These are phyloP conservation scores for Chiloscyllium punctatum DNA, from an alignment of 2,797 vertebrate species.

Conservation along the genomic window DNA sequence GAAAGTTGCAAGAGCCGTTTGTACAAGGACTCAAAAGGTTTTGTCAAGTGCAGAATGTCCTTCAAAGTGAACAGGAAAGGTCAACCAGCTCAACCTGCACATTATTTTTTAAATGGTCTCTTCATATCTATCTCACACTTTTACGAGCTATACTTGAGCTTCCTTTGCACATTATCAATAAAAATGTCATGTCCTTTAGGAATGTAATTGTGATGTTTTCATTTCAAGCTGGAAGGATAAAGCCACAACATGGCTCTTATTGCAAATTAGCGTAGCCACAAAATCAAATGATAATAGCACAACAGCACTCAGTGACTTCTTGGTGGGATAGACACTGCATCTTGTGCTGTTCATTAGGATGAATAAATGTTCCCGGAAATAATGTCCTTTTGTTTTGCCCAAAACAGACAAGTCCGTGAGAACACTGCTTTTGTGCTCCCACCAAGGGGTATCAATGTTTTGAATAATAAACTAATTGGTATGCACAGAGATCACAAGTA, in stretches of 20 bases:
- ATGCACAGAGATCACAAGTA: neutral
- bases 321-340: neutral
- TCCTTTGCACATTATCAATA: neutral
- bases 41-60: neutral
- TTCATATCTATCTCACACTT: neutral
- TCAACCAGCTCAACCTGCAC: neutral
- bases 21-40: neutral
- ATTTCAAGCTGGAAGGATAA: neutral
- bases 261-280: neutral
- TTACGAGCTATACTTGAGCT: neutral
- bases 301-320: neutral
- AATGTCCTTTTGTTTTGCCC: neutral
- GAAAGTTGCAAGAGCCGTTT: neutral
- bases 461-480: slow-evolving; percentile 30
- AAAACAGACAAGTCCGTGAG: neutral
- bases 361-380: neutral
- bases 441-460: neutral
- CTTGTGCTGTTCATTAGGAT: neutral
- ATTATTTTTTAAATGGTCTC: neutral
- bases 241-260: neutral
- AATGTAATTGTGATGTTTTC: neutral
- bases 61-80: neutral
- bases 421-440: slow-evolving; percentile 2
- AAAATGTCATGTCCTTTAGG: neutral
- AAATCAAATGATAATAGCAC: neutral